phyloP scores from a whole-genome alignment of 2,888 invertebrate species.

The Heliconius erato region DNA sequence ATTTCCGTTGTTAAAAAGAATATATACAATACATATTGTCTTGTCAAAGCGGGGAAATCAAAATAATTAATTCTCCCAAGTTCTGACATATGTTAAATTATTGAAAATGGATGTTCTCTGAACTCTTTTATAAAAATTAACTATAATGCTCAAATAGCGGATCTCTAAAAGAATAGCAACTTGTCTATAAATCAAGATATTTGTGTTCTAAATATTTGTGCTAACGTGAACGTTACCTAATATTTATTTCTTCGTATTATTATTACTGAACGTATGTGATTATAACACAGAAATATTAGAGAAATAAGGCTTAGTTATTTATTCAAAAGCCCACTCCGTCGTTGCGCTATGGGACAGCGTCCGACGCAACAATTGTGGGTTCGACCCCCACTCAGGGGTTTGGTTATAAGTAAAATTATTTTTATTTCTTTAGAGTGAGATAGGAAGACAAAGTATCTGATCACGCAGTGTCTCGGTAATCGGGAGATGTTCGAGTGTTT shows the following conservation, averaged over 20 bases:
- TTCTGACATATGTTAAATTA: neutral
- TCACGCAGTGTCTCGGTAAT: no score
- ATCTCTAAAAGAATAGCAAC: conserved; percentile 59
- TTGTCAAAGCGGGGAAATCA: neutral
- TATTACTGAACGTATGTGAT: conserved; percentile 20
- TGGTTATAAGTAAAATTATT: no score
- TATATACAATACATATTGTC: neutral
- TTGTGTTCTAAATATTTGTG: conserved; percentile 63
- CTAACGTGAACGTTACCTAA: conserved; percentile 50
- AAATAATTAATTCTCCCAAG: neutral
- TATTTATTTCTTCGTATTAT: conserved; percentile 43
- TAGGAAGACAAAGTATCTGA: no score
- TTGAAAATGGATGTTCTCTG: no score
- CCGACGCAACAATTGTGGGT: no score
- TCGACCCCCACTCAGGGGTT: no score
- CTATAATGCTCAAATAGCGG: conserved; percentile 41
- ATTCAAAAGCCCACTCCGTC: no score
- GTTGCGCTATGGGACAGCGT: no score
- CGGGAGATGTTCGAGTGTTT: no score
- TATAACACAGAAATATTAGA: neutral
- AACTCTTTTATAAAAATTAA: neutral
- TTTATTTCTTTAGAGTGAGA: no score
- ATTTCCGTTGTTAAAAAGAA: no score
- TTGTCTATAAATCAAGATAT: conserved; percentile 64
- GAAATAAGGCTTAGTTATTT: neutral